phyloP scores from a whole-genome alignment of 2,888 invertebrate species.

The Lypha dubia region DNA sequence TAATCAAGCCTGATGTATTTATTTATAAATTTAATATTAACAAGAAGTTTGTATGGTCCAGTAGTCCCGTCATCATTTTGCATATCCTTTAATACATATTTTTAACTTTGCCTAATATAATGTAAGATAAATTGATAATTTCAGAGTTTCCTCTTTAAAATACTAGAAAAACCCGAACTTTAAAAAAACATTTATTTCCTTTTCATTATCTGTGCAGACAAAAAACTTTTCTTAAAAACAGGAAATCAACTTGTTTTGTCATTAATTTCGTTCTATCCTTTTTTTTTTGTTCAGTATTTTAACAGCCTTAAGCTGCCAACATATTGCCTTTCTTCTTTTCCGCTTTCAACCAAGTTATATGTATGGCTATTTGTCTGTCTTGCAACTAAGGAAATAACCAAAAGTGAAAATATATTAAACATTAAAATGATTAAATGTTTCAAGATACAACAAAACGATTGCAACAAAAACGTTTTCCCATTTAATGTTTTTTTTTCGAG shows the following conservation, averaged over 20 bases:
- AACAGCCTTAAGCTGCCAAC: slow-evolving; percentile 23
- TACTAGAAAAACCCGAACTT: neutral
- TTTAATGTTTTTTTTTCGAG: neutral
- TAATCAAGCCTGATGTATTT: too few species aligned
- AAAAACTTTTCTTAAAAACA: neutral
- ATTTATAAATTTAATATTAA: too few species aligned
- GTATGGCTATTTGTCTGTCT: too few species aligned
- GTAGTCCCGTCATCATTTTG: neutral
- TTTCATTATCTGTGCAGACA: neutral
- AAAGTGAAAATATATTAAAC: slow-evolving; percentile 17
- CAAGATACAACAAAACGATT: neutral
- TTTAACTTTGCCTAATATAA: neutral
- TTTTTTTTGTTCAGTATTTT: neutral
- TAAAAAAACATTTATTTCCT: neutral
- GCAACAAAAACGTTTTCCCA: neutral
- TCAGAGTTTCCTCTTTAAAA: neutral
- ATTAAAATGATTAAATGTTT: slow-evolving; percentile 14
- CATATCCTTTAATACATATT: neutral
- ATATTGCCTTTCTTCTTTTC: neutral
- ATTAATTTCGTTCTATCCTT: slow-evolving; percentile 38
- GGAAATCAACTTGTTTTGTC: slow-evolving; percentile 25
- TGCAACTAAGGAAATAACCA: neutral
- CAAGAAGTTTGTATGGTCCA: too few species aligned
- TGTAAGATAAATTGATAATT: neutral
- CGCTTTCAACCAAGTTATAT: neutral